A percentile compares a stretch with the other conserved stretches of the same genome.
Conservation (phyloP, 2,113 vertebrate genomes). For the Centropus unirufus region DNA sequence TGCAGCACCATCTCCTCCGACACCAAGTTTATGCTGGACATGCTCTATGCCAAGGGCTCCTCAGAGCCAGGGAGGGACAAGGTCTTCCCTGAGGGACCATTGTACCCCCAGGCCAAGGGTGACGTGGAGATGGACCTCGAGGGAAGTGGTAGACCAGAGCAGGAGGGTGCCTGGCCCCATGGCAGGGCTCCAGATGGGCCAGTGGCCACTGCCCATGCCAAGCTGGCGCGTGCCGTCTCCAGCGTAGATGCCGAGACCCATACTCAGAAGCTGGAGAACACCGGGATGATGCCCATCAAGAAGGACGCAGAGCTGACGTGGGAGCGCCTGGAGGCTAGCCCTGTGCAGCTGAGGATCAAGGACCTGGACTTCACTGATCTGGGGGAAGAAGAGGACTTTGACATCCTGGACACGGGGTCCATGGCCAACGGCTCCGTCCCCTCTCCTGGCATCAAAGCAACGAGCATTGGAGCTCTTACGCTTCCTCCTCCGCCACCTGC, state of each 20-base stretch:
- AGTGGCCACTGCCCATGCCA: constrained; percentile 43
- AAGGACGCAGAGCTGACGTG: constrained; percentile 73
- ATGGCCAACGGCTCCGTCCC: constrained; percentile 53
- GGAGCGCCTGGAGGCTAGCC: constrained; percentile 75
- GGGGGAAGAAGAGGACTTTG: constrained; percentile 91
- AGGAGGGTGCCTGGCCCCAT: not conserved
- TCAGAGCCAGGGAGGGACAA: not conserved
- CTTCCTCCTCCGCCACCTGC: constrained; percentile 61
- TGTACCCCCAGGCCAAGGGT: not conserved
- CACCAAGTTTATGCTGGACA: constrained; percentile 81
- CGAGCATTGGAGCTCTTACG: not conserved
- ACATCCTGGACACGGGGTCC: constrained; percentile 81
- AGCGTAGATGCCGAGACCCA: constrained; percentile 83
- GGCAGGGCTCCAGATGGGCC: constrained; percentile 3
- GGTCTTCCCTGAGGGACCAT: not conserved
- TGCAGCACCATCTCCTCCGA: constrained; percentile 77
- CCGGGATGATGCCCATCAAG: constrained; percentile 74
- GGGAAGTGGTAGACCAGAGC: constrained; percentile 5
- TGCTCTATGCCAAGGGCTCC: constrained; percentile 79
- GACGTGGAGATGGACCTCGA: not conserved
- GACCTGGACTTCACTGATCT: constrained; percentile 97
- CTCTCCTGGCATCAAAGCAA: not conserved
- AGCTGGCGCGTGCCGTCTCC: constrained; percentile 72
- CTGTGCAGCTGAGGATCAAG: constrained; percentile 85
- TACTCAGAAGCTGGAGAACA: constrained; percentile 76